Conservation (phyloP, 2,797 vertebrate species). For the Spizella passerina region DNA sequence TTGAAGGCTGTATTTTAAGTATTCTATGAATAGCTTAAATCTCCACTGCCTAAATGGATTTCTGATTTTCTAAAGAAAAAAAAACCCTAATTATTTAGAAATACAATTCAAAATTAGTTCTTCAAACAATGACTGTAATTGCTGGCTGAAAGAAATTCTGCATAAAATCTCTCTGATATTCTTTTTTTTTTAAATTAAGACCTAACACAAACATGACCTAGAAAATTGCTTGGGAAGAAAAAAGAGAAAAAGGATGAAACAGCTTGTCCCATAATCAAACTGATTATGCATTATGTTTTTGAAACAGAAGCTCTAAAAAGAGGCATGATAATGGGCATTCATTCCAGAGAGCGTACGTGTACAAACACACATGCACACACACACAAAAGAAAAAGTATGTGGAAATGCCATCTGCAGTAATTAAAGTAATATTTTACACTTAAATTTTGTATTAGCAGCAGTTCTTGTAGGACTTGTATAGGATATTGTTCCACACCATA, state of each 20-base stretch:
- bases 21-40: not conserved
- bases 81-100: not conserved
- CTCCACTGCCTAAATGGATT: constrained; percentile 9
- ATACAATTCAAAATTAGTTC: not conserved
- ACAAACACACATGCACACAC: not conserved
- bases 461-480: not conserved
- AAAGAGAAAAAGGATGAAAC: not conserved
- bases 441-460: not conserved
- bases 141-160: not conserved
- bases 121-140: constrained; percentile 27
- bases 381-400: not conserved
- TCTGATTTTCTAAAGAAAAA: constrained; percentile 33
- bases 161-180: not conserved
- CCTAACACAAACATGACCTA: constrained; percentile 36
- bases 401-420: not conserved
- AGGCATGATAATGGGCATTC: constrained; percentile 5
- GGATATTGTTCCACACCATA: not conserved
- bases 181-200: not conserved
- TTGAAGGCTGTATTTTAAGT: not conserved
- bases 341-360: not conserved
- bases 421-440: not conserved
- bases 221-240: not conserved
- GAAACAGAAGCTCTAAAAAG: constrained; percentile 22
- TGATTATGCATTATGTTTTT: constrained; percentile 57
- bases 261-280: constrained; percentile 51